A percentile compares a stretch with the other conserved stretches of the same genome.
Conservation (phyloP, 1,140 invertebrate genomes). For the Brachionus rubens region DNA sequence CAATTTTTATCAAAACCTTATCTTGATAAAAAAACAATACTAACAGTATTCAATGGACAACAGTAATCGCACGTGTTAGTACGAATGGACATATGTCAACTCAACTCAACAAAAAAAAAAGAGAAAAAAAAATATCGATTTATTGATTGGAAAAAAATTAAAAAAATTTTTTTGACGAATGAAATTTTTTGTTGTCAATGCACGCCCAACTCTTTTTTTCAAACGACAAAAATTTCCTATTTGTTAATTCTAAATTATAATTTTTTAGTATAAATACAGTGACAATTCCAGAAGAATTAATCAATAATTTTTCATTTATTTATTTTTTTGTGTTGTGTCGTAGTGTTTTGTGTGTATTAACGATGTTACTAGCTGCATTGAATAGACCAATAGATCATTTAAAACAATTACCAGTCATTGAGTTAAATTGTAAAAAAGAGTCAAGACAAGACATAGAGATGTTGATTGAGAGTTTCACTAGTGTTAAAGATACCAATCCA, state of each 20-base stretch:
- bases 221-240: conserved; percentile 16
- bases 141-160: conserved; percentile 19
- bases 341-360: not conserved
- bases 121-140: conserved; percentile 36
- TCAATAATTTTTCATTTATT: not conserved
- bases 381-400: conserved; percentile 6
- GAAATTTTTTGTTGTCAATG: not conserved
- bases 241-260: not conserved
- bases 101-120: too few species aligned
- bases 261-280: conserved; percentile 9
- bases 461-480: not conserved
- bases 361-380: conserved; percentile 24
- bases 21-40: too few species aligned
- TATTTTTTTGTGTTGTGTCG: not conserved
- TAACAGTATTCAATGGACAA: not conserved
- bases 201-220: not conserved
- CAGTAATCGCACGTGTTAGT: conserved; percentile 26
- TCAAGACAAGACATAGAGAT: not conserved
- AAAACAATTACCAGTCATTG: conserved; percentile 13
- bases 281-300: not conserved
- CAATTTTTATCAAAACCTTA: too few species aligned
- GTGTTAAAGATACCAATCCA: not conserved
- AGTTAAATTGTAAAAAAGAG: conserved; percentile 7
- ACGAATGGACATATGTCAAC: conserved; percentile 11
- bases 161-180: not conserved